These are phyloP conservation scores for Cyanoderma ruficeps DNA, from an alignment of 2,113 vertebrate species.

Conservation along the genomic window DNA sequence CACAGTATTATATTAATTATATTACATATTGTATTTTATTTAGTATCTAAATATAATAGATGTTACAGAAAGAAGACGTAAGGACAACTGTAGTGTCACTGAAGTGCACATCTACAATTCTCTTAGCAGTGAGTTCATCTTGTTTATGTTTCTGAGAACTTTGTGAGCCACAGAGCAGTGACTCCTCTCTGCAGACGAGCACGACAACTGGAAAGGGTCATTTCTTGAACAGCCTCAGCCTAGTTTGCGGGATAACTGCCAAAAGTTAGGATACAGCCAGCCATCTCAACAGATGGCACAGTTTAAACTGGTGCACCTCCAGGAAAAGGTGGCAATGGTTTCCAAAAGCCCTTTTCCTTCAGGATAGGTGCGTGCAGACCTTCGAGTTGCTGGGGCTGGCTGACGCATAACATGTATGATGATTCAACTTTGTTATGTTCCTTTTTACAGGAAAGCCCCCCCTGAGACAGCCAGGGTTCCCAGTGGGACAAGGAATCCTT, in stretches of 20 bases:
- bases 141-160: background rate
- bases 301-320: background rate
- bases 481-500: background rate
- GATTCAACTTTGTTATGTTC: background rate
- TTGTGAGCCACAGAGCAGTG: background rate
- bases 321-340: background rate
- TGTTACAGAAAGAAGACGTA: background rate
- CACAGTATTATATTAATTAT: background rate
- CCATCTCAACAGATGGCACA: background rate
- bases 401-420: background rate
- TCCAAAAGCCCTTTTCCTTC: background rate
- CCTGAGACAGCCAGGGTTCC: background rate
- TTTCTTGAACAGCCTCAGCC: background rate
- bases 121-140: background rate
- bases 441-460: background rate
- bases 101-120: background rate
- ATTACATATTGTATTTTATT: background rate
- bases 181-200: background rate
- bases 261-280: background rate
- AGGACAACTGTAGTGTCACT: background rate
- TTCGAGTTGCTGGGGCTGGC: background rate
- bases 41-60: background rate
- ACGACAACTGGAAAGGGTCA: background rate
- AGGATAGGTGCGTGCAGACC: background rate
- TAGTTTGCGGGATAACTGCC: background rate